These are phyloP conservation scores for Cylloceria caligata DNA, from an alignment of 2,888 invertebrate genomes.

Conservation along the genomic window DNA sequence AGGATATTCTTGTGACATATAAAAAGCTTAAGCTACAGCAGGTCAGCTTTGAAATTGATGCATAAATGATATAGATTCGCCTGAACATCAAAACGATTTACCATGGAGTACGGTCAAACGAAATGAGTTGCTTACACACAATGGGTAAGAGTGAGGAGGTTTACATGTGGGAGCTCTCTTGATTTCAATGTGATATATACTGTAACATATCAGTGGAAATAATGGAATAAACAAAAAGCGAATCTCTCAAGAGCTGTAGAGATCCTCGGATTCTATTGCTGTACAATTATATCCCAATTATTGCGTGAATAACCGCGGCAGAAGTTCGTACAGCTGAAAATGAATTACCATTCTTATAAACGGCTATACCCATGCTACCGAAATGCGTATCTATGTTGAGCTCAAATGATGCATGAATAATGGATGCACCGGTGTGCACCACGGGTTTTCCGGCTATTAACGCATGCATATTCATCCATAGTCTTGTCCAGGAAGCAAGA, in stretches of 20 bases:
- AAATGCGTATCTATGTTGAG: constrained; percentile 15
- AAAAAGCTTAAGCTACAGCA: too few species aligned
- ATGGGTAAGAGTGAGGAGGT: neutral
- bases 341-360: constrained; percentile 56
- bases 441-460: constrained; percentile 35
- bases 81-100: too few species aligned
- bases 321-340: constrained; percentile 39
- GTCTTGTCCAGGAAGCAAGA: neutral
- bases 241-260: neutral
- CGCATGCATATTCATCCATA: constrained; percentile 19
- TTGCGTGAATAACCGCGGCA: constrained; percentile 29
- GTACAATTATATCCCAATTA: neutral
- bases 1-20: too few species aligned
- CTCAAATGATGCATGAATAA: constrained; percentile 52
- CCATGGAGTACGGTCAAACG: neutral
- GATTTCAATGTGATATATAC: neutral
- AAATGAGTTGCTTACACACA: neutral
- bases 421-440: constrained; percentile 24
- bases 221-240: constrained; percentile 5
- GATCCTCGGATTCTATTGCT: neutral
- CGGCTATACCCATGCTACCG: constrained; percentile 19
- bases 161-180: neutral
- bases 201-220: neutral
- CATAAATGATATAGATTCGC: too few species aligned
- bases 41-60: too few species aligned